Evolutionary conservation across 1,140 invertebrate genomes (phyloP), one percentile per base, ranked within the genome.

Genomic region (Heliconius melpomene): DNA sequence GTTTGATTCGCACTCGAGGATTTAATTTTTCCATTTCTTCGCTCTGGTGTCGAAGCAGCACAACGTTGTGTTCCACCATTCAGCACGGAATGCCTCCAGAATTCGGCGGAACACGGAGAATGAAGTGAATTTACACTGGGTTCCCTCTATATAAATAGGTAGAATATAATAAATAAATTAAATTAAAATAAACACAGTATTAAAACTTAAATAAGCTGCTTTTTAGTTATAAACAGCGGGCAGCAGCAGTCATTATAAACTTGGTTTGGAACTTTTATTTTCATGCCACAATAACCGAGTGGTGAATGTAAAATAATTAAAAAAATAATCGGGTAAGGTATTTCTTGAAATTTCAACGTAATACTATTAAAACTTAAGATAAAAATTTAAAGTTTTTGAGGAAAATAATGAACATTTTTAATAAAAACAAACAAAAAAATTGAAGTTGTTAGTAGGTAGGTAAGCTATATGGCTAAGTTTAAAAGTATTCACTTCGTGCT

Each of bases 241-340:
- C 32, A 77, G 75, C 54, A 46, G 52, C 26, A 71, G 70, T 73
- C 70, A 74, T 81, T 79, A 80, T 78, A 80, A 80, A 78, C 23
- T 80, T 72, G 16, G 36, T 74, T 54, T 20, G n/a, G 16, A 23
- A 66, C 18, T 74, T 73, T 77, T 79, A 52, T 75, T 75, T 75
- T 77, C 66, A 77, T 11, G 54, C 60, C 60, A 70, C 60, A 77
- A 77, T 77, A 66, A 66, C 60, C 29, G 60, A 66, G 26, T 66
- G 60, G 13, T 66, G 60, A 66, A 66, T 66, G 9, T 66, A 66
- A 66, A 66, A 66, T 66, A 66, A 66, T 66, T 29, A 66, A 26
- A 66, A 66, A 66, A 66, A 26, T 60, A 66, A 66, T 66, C 26
- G 60, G 1, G n/a, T 60, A 60, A 60, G 57, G 3, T 60, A 26